A percentile compares a stretch with the other conserved stretches of the same genome.
phyloP scores from a whole-genome alignment of 2,797 vertebrate genomes.

The Enteromius viviparus region DNA sequence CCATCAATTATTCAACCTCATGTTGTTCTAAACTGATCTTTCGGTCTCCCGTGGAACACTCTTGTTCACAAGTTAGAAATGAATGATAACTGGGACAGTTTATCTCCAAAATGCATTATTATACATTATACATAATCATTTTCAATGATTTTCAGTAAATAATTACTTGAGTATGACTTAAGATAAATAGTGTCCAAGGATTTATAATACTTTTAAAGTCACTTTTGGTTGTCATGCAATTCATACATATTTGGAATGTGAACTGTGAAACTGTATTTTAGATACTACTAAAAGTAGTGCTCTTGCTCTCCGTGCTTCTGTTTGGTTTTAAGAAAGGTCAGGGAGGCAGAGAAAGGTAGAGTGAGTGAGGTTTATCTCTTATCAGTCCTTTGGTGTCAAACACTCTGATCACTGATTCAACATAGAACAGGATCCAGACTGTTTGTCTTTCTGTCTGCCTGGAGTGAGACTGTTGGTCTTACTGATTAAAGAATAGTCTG shows the following conservation, averaged over 20 bases:
- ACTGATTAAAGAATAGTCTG: conserved; percentile 24
- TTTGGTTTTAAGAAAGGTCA: conserved; percentile 31
- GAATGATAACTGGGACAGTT: background rate
- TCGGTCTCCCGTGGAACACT: background rate
- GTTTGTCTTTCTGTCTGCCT: conserved; percentile 42
- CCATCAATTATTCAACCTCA: background rate
- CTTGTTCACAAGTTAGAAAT: background rate
- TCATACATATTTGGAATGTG: background rate
- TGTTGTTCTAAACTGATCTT: background rate
- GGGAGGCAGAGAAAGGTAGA: conserved; percentile 16
- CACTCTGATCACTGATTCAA: conserved; percentile 41
- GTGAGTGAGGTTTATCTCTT: conserved; percentile 27
- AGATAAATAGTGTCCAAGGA: background rate
- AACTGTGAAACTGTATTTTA: background rate
- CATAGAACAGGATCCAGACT: conserved; percentile 34
- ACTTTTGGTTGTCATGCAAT: background rate
- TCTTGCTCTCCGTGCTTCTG: background rate
- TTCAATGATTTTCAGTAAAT: background rate
- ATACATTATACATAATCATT: background rate
- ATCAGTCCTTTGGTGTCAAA: conserved; percentile 49
- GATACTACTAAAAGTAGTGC: background rate
- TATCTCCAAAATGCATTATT: background rate
- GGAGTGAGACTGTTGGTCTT: conserved; percentile 19
- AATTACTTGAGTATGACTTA: background rate
- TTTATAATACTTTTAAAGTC: too few species aligned